These are phyloP conservation scores for Clupea harengus DNA, from an alignment of 2,113 vertebrate genomes.

Conservation along the genomic window DNA sequence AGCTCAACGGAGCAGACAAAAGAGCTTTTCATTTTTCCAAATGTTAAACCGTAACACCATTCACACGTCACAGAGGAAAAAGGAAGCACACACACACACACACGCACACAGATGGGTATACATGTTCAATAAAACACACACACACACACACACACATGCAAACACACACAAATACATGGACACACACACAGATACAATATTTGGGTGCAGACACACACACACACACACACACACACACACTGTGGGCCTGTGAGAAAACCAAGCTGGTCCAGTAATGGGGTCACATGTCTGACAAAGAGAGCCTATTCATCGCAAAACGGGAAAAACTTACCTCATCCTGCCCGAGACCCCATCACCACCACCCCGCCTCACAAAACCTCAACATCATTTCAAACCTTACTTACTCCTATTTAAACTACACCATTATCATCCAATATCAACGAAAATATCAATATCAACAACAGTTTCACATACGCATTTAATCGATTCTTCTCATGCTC, in stretches of 20 bases:
- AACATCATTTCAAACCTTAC: not conserved
- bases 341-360: not conserved
- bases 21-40: constrained; percentile 1
- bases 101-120: not conserved
- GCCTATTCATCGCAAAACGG: not conserved
- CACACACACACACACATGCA: not conserved
- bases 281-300: not conserved
- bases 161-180: not conserved
- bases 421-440: not conserved
- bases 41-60: not conserved
- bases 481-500: too few species aligned
- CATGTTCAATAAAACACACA: too few species aligned
- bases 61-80: not conserved
- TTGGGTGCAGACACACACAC: not conserved
- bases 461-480: not conserved
- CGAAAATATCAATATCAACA: not conserved
- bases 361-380: not conserved
- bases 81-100: not conserved
- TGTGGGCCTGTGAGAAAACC: not conserved
- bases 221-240: too few species aligned
- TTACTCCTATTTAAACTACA: not conserved
- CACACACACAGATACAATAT: not conserved
- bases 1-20: not conserved
- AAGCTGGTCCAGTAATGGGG: not conserved
- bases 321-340: constrained; percentile 4